Percentiles rank a stretch among this genome's conserved stretches.
These are phyloP conservation scores for Brachynemurus nebulosus DNA, from an alignment of 2,888 invertebrate genomes.

Conservation along the genomic window DNA sequence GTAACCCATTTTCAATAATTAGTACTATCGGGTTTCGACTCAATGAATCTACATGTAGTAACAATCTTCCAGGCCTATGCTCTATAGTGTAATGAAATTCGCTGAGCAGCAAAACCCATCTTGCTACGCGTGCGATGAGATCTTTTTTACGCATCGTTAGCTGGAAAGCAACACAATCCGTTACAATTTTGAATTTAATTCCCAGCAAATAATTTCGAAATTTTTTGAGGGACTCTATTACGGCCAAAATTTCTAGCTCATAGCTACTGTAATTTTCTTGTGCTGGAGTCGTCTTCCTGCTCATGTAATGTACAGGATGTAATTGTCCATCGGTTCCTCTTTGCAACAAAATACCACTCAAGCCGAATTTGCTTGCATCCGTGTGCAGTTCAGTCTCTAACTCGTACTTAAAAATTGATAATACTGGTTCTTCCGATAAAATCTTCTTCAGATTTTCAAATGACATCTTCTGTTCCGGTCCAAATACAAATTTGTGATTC, in stretches of 20 bases:
- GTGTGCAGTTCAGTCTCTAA: not conserved
- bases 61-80: not conserved
- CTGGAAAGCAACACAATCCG: not conserved
- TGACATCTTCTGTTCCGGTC: too few species aligned
- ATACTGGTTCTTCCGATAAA: too few species aligned
- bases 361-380: not conserved
- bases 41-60: not conserved
- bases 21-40: not conserved
- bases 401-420: too few species aligned
- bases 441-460: not conserved
- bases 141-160: not conserved
- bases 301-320: too few species aligned
- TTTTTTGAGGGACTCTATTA: not conserved
- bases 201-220: not conserved
- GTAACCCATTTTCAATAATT: not conserved
- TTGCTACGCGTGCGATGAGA: not conserved
- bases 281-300: too few species aligned
- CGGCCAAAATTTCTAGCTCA: not conserved
- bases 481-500: slow-evolving; percentile 3
- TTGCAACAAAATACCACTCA: not conserved
- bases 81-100: not conserved
- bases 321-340: too few species aligned
- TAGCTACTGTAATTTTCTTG: not conserved
- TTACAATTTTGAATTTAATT: not conserved
- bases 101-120: not conserved